phyloP scores from a whole-genome alignment of 2,888 invertebrate species.

The Orthosia gothica region DNA sequence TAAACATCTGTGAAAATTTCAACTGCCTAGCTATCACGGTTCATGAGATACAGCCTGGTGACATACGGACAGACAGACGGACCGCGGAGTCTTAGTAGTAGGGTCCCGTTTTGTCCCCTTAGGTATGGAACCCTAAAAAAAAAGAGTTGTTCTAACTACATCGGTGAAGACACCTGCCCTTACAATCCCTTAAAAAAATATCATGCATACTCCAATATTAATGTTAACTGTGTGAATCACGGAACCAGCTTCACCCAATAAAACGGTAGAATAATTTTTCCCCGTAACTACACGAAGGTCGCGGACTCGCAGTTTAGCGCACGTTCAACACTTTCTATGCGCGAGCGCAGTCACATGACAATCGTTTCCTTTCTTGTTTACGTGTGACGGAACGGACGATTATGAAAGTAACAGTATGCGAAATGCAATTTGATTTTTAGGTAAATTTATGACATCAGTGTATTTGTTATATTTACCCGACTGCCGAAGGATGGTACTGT shows the following conservation, averaged over 20 bases:
- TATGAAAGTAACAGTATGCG: constrained; percentile 37
- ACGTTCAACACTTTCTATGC: constrained; percentile 67
- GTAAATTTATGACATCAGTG: not conserved
- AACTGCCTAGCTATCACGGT: too few species aligned
- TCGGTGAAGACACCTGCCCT: too few species aligned
- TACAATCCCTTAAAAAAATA: too few species aligned
- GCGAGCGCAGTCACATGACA: constrained; percentile 72
- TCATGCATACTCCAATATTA: too few species aligned
- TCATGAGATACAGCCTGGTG: too few species aligned
- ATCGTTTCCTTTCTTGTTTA: constrained; percentile 68
- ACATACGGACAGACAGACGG: too few species aligned
- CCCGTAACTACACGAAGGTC: constrained; percentile 62
- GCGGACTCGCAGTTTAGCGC: constrained; percentile 48
- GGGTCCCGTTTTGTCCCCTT: too few species aligned
- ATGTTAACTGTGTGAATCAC: not conserved
- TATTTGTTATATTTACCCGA: not conserved
- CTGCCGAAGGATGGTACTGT: too few species aligned
- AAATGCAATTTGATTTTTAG: not conserved
- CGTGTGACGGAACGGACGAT: constrained; percentile 19
- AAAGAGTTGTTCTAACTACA: too few species aligned
- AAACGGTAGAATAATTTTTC: constrained; percentile 44
- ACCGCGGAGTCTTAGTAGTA: too few species aligned
- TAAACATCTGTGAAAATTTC: too few species aligned
- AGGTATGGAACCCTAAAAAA: too few species aligned
- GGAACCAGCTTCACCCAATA: constrained; percentile 13